phyloP scores from a whole-genome alignment of 2,888 invertebrate genomes.

The Drosophila meridionalis region DNA sequence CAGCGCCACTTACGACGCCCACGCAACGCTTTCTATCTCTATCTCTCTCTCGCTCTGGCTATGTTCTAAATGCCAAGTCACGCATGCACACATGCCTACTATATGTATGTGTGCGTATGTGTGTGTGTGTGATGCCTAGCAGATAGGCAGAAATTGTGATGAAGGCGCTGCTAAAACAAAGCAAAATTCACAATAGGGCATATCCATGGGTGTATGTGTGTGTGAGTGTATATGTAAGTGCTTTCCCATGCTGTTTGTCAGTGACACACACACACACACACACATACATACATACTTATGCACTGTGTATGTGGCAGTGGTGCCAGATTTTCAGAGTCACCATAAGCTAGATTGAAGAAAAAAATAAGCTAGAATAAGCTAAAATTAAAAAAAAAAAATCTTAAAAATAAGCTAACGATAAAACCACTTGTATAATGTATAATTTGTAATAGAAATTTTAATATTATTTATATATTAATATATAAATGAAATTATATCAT shows the following conservation, averaged over 20 bases:
- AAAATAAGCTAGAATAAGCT: no score
- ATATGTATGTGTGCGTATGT: neutral
- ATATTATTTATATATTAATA: no score
- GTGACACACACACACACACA: constrained; percentile 18
- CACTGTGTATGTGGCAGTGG: constrained; percentile 28
- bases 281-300: neutral
- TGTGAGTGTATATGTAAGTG: constrained; percentile 25
- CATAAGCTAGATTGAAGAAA: no score
- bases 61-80: constrained; percentile 58
- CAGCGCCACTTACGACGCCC: constrained; percentile 49
- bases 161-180: constrained; percentile 43
- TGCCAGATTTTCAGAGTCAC: no score
- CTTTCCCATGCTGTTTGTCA: constrained; percentile 37
- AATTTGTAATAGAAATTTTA: no score
- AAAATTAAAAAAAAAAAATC: no score
- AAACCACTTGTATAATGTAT: no score
- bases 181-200: constrained; percentile 47
- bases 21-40: constrained; percentile 38
- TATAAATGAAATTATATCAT: no score
- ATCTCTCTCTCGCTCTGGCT: constrained; percentile 23
- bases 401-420: no score
- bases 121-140: constrained; percentile 13
- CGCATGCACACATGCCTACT: constrained; percentile 39
- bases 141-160: constrained; percentile 39
- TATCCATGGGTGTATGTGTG: constrained; percentile 20